Conservation (phyloP, 2,797 vertebrate genomes). For the Champsocephalus gunnari region DNA sequence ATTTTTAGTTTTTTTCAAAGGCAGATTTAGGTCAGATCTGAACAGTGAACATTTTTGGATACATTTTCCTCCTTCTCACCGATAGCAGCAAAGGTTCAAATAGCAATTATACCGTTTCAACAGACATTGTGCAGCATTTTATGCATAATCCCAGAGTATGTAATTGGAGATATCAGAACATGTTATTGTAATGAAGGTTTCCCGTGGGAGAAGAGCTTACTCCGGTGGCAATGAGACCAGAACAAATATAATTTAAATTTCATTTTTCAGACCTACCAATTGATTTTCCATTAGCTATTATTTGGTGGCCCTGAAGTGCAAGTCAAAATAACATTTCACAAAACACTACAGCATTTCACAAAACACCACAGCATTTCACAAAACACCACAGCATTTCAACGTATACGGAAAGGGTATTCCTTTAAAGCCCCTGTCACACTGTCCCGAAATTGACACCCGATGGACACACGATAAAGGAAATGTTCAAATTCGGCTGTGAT, state of each 20-base stretch:
- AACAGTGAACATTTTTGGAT: neutral
- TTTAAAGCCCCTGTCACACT: too few species aligned
- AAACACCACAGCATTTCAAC: neutral
- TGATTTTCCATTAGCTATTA: conserved; percentile 23
- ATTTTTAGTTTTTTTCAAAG: conserved; percentile 1
- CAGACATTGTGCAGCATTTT: neutral
- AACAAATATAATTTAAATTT: conserved; percentile 38
- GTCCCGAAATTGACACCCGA: too few species aligned
- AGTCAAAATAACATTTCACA: too few species aligned
- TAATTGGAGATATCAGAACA: conserved; percentile 34
- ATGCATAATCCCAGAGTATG: neutral
- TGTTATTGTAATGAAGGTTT: conserved; percentile 33
- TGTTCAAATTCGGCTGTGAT: too few species aligned
- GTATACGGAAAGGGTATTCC: too few species aligned
- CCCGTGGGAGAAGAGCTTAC: conserved; percentile 19
- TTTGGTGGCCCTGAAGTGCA: neutral
- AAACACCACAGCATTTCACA: neutral
- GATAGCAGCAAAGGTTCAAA: neutral
- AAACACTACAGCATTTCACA: too few species aligned
- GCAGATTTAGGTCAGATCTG: neutral
- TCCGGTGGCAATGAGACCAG: conserved; percentile 35
- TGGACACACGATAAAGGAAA: too few species aligned
- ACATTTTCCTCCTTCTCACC: neutral
- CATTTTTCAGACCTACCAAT: conserved; percentile 23
- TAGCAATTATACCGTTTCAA: neutral